Evolutionary conservation across 2,797 vertebrate genomes (phyloP), one percentile per base, ranked within the genome.

Genomic region (Mastacembelus armatus): DNA sequence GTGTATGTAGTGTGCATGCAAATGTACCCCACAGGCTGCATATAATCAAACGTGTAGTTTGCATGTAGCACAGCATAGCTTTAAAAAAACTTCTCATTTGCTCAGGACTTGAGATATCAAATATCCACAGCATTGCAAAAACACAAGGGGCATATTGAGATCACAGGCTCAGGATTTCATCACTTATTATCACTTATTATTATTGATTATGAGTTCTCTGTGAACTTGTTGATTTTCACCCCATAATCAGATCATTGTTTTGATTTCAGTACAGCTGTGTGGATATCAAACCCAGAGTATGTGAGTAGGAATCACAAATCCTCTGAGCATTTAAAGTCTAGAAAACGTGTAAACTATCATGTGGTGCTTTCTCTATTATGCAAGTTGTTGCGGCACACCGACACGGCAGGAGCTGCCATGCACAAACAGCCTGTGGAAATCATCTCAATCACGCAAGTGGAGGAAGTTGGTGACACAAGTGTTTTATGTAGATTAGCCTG

Each of bases 401-500:
- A 36, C 16, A 40, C n/a, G 3, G 45, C 9, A 18, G 43, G 21
- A 38, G 30, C 39, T 54, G 19, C 38, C 42, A 7, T 10, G 19
- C 26, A 64, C 33, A 40, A 69, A 74, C 47, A 47, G 4, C 9
- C 19, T 10, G 30, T 47, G 68, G 38, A 45, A 81, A 40, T 27
- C 36, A 12, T 33, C 64, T 32, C 30, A 43, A 36, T 66, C 42
- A 45, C 22, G 7, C 38, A 55, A 72, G 39, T 62, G 58, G 35
- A 42, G 61, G 60, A 36, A 35, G 39, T 58, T 50, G 24, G n/a
- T 45, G 50, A 71, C 50, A 84, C 83, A 85, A 70, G 67, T 74
- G 47, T 86, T 80, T 30, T 57, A 38, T 76, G 57, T 44, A 65
- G 69, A 77, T 85, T 69, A 82, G 38, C 39, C 7, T n/a, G 40